These are phyloP conservation scores for Druon quercuslanigerum DNA, from an alignment of 1,140 invertebrate genomes.

Conservation along the genomic window DNA sequence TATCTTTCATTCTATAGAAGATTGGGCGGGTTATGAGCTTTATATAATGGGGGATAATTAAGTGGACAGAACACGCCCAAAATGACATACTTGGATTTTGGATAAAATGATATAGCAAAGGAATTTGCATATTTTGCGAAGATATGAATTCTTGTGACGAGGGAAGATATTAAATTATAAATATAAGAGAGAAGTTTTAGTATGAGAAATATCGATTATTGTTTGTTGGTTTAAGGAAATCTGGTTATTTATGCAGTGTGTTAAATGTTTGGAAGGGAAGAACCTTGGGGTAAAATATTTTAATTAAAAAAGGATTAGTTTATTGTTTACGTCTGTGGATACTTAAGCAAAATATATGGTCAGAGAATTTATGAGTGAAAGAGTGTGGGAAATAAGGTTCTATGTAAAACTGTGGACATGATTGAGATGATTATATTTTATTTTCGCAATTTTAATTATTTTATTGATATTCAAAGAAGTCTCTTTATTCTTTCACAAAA, in stretches of 20 bases:
- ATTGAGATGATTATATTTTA: too few species aligned
- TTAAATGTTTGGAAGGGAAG: neutral
- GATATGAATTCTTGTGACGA: slow-evolving; percentile 25
- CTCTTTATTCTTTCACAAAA: too few species aligned
- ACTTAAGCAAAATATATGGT: neutral
- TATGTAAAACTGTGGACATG: too few species aligned
- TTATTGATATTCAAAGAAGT: too few species aligned
- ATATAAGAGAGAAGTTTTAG: neutral
- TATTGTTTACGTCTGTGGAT: neutral
- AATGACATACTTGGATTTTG: slow-evolving; percentile 1
- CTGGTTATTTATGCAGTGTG: slow-evolving; percentile 18
- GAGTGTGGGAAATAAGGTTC: neutral
- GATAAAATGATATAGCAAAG: slow-evolving; percentile 23
- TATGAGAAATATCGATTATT: slow-evolving; percentile 6
- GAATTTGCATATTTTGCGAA: slow-evolving; percentile 25
- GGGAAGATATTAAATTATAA: slow-evolving; percentile 12
- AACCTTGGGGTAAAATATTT: slow-evolving; percentile 6
- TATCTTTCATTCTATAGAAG: slow-evolving; percentile 12
- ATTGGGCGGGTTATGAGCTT: slow-evolving; percentile 7
- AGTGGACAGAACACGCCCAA: slow-evolving; percentile 25
- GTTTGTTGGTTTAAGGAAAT: slow-evolving; percentile 26
- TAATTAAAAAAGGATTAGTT: slow-evolving; percentile 3
- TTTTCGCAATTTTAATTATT: too few species aligned
- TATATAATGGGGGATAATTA: slow-evolving; percentile 29
- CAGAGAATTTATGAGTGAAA: neutral